phyloP scores from a whole-genome alignment of 2,888 invertebrate genomes.

The Thecocarcelia acutangulata region DNA sequence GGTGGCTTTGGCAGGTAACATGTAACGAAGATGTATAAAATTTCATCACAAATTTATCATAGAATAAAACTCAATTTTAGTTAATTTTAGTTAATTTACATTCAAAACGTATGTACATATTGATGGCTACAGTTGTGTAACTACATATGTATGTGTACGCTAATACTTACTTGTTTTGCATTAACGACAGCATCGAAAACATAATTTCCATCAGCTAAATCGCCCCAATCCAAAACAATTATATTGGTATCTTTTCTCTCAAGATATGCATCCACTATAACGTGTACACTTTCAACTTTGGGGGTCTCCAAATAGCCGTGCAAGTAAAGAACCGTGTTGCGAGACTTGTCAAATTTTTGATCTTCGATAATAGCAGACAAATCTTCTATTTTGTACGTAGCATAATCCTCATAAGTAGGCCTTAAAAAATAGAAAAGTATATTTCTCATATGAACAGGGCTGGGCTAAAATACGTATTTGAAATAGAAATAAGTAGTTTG shows the following conservation, averaged over 20 bases:
- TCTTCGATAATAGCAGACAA: conserved; percentile 74
- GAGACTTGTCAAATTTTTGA: conserved; percentile 79
- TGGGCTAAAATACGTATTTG: too few relatives aligned
- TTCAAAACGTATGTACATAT: too few relatives aligned
- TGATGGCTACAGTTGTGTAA: too few relatives aligned
- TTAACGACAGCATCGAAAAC: conserved; percentile 80
- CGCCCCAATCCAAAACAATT: conserved; percentile 79
- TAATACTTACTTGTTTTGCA: conserved; percentile 75
- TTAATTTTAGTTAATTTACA: too few relatives aligned
- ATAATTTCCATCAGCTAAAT: conserved; percentile 80
- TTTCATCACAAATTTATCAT: too few relatives aligned
- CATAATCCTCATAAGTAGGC: conserved; percentile 76
- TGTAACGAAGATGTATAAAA: too few relatives aligned
- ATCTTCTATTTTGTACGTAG: conserved; percentile 76
- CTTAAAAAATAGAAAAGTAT: conserved; percentile 67
- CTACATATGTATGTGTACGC: neutral
- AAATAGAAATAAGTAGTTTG: too few relatives aligned
- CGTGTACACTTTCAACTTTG: conserved; percentile 83
- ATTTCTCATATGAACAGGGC: too few relatives aligned
- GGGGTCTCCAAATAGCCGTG: conserved; percentile 85
- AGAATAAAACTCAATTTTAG: too few relatives aligned
- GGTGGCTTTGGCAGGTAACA: too few relatives aligned
- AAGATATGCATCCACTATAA: conserved; percentile 80
- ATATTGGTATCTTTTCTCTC: conserved; percentile 78
- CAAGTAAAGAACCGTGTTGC: conserved; percentile 83